Evolutionary conservation across 1,140 invertebrate genomes (phyloP).

Genomic region (Zaprionus ornatus): DNA sequence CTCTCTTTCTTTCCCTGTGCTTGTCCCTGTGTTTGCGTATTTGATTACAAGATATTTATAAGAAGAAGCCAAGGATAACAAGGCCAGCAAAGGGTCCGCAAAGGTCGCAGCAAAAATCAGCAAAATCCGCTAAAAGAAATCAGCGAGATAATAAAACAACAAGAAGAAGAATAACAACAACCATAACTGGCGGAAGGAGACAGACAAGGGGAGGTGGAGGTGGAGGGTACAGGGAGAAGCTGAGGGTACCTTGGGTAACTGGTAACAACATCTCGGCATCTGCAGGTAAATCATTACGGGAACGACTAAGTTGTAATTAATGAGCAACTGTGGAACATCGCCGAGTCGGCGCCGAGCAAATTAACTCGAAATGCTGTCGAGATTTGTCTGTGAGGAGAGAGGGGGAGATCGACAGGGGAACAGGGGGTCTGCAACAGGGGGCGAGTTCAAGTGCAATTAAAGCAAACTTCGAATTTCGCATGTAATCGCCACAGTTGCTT

Average conservation of each 20-base stretch:
- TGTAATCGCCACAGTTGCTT: conserved; percentile 47
- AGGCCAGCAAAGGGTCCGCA: conserved; percentile 12
- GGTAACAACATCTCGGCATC: conserved; percentile 35
- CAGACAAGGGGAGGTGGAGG: background rate
- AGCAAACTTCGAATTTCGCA: conserved; percentile 59
- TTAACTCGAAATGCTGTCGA: conserved; percentile 65
- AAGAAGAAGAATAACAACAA: conserved; percentile 21
- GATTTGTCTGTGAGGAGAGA: conserved; percentile 6
- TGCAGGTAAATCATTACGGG: conserved; percentile 71
- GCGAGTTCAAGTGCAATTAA: conserved; percentile 70
- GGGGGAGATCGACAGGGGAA: background rate
- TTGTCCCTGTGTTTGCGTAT: conserved; percentile 32
- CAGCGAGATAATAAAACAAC: conserved; percentile 25
- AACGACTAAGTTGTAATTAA: conserved; percentile 74
- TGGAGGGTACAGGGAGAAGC: background rate
- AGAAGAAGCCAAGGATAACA: conserved; percentile 30
- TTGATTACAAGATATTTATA: conserved; percentile 75
- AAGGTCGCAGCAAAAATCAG: conserved; percentile 25
- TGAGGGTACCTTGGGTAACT: background rate
- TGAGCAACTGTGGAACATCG: conserved; percentile 71
- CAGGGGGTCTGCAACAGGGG: background rate
- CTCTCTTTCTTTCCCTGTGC: background rate
- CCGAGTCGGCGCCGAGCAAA: conserved; percentile 59
- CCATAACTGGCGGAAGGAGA: background rate
- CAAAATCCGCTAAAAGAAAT: conserved; percentile 54